Conservation (phyloP, 2,888 invertebrate genomes). For the Ochropacha duplaris region DNA sequence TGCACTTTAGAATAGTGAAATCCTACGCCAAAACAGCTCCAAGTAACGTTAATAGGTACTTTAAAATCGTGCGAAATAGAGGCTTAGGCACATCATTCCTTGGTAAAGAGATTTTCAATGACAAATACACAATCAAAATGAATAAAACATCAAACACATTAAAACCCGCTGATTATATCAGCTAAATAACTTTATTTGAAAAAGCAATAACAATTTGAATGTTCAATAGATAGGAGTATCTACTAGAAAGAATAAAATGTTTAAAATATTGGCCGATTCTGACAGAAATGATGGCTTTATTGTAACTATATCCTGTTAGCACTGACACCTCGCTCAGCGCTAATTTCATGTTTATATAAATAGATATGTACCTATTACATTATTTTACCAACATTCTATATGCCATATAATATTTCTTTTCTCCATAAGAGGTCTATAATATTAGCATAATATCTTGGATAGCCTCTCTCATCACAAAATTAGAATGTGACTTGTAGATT, state of each 20-base stretch:
- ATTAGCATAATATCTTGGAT: constrained; percentile 3
- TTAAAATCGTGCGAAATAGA: constrained; percentile 31
- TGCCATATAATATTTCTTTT: background rate
- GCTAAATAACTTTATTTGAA: constrained; percentile 12
- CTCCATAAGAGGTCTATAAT: constrained; percentile 3
- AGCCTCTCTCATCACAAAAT: too few relatives aligned
- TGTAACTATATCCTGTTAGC: constrained; percentile 35
- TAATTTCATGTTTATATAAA: constrained; percentile 31
- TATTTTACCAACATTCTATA: constrained; percentile 12
- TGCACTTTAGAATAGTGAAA: constrained; percentile 35
- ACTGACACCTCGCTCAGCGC: constrained; percentile 29
- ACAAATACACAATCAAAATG: background rate
- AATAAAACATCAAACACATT: background rate
- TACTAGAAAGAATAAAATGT: constrained; percentile 38
- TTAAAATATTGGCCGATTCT: constrained; percentile 28
- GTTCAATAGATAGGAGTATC: constrained; percentile 23
- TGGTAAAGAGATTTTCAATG: background rate
- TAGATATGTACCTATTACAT: constrained; percentile 30
- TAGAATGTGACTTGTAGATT: background rate
- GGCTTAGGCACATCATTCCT: background rate
- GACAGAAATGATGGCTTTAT: constrained; percentile 35
- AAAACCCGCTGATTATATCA: constrained; percentile 10
- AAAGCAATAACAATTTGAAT: constrained; percentile 3
- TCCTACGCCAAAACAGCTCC: constrained; percentile 36
- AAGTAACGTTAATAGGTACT: constrained; percentile 26